Base-by-base conservation (phyloP, 2,888 invertebrate species). In the Temnothorax rugatulus region DNA sequence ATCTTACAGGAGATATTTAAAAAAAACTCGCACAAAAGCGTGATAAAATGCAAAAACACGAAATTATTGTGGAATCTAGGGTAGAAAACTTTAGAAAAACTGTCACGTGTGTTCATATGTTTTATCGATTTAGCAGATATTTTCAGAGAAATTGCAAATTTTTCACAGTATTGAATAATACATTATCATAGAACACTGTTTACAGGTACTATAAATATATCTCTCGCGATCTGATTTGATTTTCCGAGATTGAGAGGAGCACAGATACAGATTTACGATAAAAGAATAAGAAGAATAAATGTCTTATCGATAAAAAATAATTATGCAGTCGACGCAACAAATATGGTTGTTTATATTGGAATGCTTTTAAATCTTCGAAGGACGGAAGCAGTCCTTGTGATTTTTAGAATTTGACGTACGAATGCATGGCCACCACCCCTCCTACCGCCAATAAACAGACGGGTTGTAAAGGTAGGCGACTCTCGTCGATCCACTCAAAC, bases 401-500 rank as follows among this genome's bases (percentile, higher is more conserved):
- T 81, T 79, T 83, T 59, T 81, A 74, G 85, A 76, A 84, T 77
- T 75, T 81, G 54, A 77, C 63, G 44, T 82, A 71, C 25, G 57
- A 82, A 52, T 44, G 68, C 71, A 73, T 57, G 79, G 52, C 41
- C 71, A 44, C 44, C 63, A 66, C 64, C 85, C 66, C 82, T 66
- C 41, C 29, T 29, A 50, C 76, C 81, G 87, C 90, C 92, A 92
- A 93, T 91, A 92, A 93, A 93, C 90, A 91, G 90, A 91, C 91
- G 89, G 92, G 91, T 92, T 91, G 90, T 86, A 88, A 90, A 94
- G 93, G 92, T 94, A 91, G 93, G 93, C 93, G 93, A 90, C 85
- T 87, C 87, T 87, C 87, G 90, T 81, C 84, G 82, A 44, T 18
- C 21, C 50, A 29, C 71, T 71, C n/a, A 34, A 52, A 54, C n/a